Base-by-base conservation (phyloP, 2,797 vertebrate species). In the Gouania willdenowi region DNA sequence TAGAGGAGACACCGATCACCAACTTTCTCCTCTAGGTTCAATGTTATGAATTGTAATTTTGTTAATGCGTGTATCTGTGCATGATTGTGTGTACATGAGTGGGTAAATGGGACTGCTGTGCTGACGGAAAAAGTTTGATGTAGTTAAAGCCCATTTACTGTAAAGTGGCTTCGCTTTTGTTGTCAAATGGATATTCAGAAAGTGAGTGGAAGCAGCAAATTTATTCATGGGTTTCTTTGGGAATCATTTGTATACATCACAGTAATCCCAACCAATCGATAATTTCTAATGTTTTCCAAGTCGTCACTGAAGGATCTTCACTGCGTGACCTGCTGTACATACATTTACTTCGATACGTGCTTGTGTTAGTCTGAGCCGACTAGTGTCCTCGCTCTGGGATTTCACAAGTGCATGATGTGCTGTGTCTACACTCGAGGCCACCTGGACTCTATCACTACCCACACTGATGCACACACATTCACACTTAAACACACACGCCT, bases 191-290 rank as follows among this genome's bases (percentile, higher is more conserved):
- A 43, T 14, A 2, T 13, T 32, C 13, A 26, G 13, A 4, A 6
- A 25, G 9, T 3, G 10, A 21, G 43, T 20, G 39, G 11, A 44
- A 19, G 22, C 16, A 29, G 29, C 4, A 51, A 56, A 61, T 50
- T 1, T 42, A 53, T 64, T 70, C 57, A 24, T 2, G 17, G 45
- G 39, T 50, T 37, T 51, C 24, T 31, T 51, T 34, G 25, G 17
- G 38, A 54, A 34, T 43, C 41, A 57, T 59, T 56, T 70, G 62
- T 57, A 44, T 15, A 31, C 57, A 56, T 71, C 14, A 64, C 51
- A 57, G 57, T 47, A 46, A 31, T 57, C 41, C 23, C 23, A 48
- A 31, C 7, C 6, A 22, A 58, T 66, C 24, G 11, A 66, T 77
- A 26, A 10, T 23, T 32, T 54, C 36, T 57, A 39, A 55, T 63